Evolutionary conservation across 2,888 invertebrate genomes (phyloP), one percentile per base, ranked within the genome.

Genomic region (Coleophora flavipennella): DNA sequence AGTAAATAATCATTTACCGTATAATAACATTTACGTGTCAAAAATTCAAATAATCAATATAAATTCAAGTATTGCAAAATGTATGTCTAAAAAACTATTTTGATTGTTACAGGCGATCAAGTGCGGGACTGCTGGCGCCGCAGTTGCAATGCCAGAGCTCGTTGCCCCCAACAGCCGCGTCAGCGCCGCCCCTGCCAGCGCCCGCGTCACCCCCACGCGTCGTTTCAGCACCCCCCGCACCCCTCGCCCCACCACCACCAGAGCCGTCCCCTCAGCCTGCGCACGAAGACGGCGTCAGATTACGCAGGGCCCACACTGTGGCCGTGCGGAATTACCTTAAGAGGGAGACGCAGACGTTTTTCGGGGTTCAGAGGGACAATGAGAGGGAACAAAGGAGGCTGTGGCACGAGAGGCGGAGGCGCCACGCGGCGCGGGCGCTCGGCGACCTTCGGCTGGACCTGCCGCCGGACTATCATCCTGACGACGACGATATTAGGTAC

Each of bases 281-380:
- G 42, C 76, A 76, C 42, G 78, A 85, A 64, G 77, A 78, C 48
- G 80, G 76, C 36, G 80, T 83, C 48, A 68, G 81, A 73, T 79
- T 83, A 51, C 72, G 83, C 38, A 59, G 79, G 38, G 74, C 59
- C 3, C 78, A 81, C 50, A 80, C 81, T 0, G 68, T 78, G 8
- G 80, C 74, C n/a, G 81, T 84, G 35, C 66, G 83, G 48, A 80
- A 91, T 63, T 92, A 91, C 71, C 89, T 94, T 62, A 92, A 90
- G 66, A 87, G 90, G 52, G 93, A 93, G 68, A 92, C 94, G 41
- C 92, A 92, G 41, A 91, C 90, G 53, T 95, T 95, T 78, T 94
- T 95, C 69, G 95, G 94, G 13, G 91, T 95, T 42, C 91, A 92
- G 61, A 91, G 91, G 59, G 91, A 91, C 55, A 89, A 89, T 53